Conservation (phyloP, 2,797 vertebrate species). For the Lithobates pipiens region DNA sequence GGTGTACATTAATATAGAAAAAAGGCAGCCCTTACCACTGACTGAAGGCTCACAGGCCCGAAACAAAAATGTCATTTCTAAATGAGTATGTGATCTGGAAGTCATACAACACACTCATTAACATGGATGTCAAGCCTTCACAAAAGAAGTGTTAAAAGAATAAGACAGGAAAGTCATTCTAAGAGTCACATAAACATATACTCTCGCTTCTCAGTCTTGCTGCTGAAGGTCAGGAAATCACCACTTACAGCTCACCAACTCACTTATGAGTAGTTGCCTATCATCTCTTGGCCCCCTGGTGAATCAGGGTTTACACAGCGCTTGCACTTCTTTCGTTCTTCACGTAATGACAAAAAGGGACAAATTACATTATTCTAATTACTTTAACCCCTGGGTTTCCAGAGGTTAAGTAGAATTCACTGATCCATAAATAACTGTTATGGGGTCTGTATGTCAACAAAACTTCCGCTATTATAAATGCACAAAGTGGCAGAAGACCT, state of each 20-base stretch:
- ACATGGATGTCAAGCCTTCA: background rate
- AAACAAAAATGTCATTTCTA: background rate
- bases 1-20: background rate
- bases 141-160: constrained; percentile 17
- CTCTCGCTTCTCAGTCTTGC: constrained; percentile 8
- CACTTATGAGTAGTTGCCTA: constrained; percentile 22
- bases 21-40: background rate
- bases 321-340: constrained; percentile 4
- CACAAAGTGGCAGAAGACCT: background rate
- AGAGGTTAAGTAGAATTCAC: background rate
- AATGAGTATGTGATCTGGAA: background rate
- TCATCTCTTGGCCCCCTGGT: background rate
- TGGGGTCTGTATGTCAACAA: background rate
- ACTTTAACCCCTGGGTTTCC: constrained; percentile 7
- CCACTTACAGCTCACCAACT: constrained; percentile 33
- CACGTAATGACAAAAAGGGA: constrained; percentile 20
- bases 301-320: background rate
- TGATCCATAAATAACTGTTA: constrained; percentile 16
- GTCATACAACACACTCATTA: background rate
- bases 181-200: constrained; percentile 45
- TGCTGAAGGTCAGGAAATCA: constrained; percentile 49
- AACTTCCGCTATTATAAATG: background rate
- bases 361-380: background rate
- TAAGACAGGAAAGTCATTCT: constrained; percentile 39
- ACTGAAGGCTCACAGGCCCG: background rate